Evolutionary conservation across 2,888 invertebrate species (phyloP), one percentile per base, ranked within the genome.

Genomic region (Arge pagana): DNA sequence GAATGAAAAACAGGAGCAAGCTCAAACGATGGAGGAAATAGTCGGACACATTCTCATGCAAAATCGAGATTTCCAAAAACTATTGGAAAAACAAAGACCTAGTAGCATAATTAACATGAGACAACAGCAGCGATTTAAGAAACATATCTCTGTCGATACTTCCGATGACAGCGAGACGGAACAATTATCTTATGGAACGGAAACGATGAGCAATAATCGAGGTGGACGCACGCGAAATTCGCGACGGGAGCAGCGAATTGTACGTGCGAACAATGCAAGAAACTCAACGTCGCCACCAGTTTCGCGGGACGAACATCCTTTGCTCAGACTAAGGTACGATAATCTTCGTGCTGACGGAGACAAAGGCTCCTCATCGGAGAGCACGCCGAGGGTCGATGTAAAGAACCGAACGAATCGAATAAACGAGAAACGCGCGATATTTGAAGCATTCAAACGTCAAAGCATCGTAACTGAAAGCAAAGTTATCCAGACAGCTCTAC

Each of bases 1-100:
- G 26, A 60, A 10, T 40, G 55, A 41, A 45, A 52, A 13, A 48
- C 64, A 52, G 54, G 50, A 61, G 18, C 30, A 45, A 16, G 81
- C 82, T 67, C 86, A 82, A 69, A 87, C 83, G 41, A 79, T 86
- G 62, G 87, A 89, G 75, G 82, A 90, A 76, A 87, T 93, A 40
- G 90, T 93, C 42, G 86, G 90, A 1, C 91, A 91, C 68, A 79
- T 93, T 10, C 77, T 93, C 4, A 85, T 91, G 84, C 88, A 91
- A 70, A 91, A 89, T 67, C 83, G 88, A 62, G 91, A 91, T 57
- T 90, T 92, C 60, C 89, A 91, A 60, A 86, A 88, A 58, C 80
- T 90, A 35, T 78, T 90, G 19, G 89, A 88, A 61, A 88, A 89
- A 64, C 89, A 88, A 63, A 85, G 88, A 56, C 81, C 75, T 52